Base-by-base conservation (phyloP, 2,888 invertebrate species). In the Sylvicola cinctus region DNA sequence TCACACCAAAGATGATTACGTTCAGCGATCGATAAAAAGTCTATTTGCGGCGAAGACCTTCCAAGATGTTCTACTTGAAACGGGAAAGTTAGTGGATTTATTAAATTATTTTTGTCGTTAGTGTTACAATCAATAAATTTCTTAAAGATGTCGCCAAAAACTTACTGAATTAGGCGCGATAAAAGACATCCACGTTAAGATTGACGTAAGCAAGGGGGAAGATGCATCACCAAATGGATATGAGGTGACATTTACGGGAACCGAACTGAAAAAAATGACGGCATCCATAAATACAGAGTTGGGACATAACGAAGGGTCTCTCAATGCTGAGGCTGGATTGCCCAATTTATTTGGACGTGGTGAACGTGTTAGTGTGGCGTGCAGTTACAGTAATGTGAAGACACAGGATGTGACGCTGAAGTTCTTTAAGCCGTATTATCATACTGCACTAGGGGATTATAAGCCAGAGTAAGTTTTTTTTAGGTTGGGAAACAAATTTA, bases 341-440 rank as follows among this genome's bases (percentile, higher is more conserved):
- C 85, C 87, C 0, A 95, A 95, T 61, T 58, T 87, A 34, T 62
- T 76, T 44, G 93, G 95, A 0, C 67, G 91, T 36, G 95, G 87
- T 1, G 93, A 95, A 63, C 63, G 68, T 23, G 44, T 90, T 8
- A 74, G 75, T 43, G 63, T 77, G 13, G 85, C 88, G 52, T 87
- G 85, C 55, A 78, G 79, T 39, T 74, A 84, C 50, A 88, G 90
- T 20, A 77, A 77, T 40, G 76, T 78, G 47, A 73, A 74, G 46
- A 74, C 81, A 0, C 74, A 78, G 44, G 84, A 84, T 51, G 74
- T 84, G 52, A 78, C 76, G 48, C 45, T 88, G 1, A 69, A 74
- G 13, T 74, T 81, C 45, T 67, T 72, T 42, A 95, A 93, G 55
- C 91, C 95, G 0, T 74, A 81, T 49, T 72, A 80, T 41, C 73